Evolutionary conservation across 2,113 vertebrate genomes (phyloP), one percentile per base, ranked within the genome.

Genomic region (Pluvianellus socialis): DNA sequence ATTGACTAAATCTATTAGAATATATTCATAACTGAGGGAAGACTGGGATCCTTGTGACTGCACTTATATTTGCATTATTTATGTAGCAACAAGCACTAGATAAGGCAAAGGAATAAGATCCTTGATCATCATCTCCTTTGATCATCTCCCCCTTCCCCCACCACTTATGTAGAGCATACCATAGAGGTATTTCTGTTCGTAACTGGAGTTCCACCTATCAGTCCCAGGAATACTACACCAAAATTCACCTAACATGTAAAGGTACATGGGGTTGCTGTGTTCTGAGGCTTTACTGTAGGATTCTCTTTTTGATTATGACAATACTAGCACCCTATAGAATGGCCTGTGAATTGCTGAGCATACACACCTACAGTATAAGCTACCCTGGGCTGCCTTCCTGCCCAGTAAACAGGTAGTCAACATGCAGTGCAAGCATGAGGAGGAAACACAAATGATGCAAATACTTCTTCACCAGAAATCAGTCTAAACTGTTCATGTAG

Each of bases 61-160:
- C 70, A 81, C 76, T 95, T 79, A 15, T 15, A 87, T 94, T 94
- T 96, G 91, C 91, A 95, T 97, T 97, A 96, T 94, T 96, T 97
- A 95, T 95, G 84, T 94, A 79, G 88, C 86, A 96, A 92, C 91
- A 96, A 94, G 91, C 96, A 72, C 86, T 89, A 81, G 91, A 92
- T 94, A 95, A 96, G 91, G 88, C 76, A 89, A 90, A 72, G 89
- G 84, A 95, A 92, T 92, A 85, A 92, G 84, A 91, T 92, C 91
- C 89, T 94, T 96, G 95, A 97, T 94, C 92, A 94, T 91, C 68
- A 30, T 83, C 63, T 95, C 67, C 86, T 97, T 96, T 96, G 92
- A 95, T 93, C 79, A 74, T 80, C 61, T 74, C n/a, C 35, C 62
- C 66, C 77, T 92, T 75, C 92, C 90, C 95, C 84, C 86, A 32